Evolutionary conservation across 2,888 invertebrate genomes (phyloP).

Genomic region (Lasioglossum figueresi): DNA sequence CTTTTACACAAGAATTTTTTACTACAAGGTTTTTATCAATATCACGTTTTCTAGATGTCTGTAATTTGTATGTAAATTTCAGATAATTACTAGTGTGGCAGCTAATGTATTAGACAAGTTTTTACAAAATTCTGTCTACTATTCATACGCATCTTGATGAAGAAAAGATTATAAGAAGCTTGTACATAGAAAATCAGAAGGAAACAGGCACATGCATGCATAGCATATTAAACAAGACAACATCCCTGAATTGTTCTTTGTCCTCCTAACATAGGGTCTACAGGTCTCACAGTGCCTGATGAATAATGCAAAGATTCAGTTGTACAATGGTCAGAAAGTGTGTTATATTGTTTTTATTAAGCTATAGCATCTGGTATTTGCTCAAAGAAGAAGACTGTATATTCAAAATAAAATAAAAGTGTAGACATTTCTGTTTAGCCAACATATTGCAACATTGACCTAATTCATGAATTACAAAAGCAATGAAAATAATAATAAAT

Average conservation of each 20-base stretch:
- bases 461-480: not conserved
- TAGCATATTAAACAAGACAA: conserved; percentile 65
- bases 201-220: conserved; percentile 57
- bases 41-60: not conserved
- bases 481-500: not conserved
- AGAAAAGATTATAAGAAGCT: conserved; percentile 49
- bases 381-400: conserved; percentile 45
- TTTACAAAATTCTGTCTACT: conserved; percentile 6
- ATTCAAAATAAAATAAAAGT: conserved; percentile 51
- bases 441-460: not conserved
- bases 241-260: conserved; percentile 67
- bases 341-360: conserved; percentile 66
- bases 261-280: conserved; percentile 60
- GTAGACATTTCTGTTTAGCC: conserved; percentile 22
- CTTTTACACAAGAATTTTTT: not conserved
- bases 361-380: conserved; percentile 47
- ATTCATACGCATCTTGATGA: conserved; percentile 36
- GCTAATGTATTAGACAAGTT: not conserved
- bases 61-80: conserved; percentile 1
- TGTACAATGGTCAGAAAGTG: conserved; percentile 64
- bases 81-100: not conserved
- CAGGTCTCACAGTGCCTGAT: conserved; percentile 65
- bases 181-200: conserved; percentile 49
- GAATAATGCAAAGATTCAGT: conserved; percentile 73
- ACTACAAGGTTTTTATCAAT: not conserved